These are phyloP conservation scores for Zaprionus bogoriensis DNA, from an alignment of 2,888 invertebrate genomes.

Conservation along the genomic window DNA sequence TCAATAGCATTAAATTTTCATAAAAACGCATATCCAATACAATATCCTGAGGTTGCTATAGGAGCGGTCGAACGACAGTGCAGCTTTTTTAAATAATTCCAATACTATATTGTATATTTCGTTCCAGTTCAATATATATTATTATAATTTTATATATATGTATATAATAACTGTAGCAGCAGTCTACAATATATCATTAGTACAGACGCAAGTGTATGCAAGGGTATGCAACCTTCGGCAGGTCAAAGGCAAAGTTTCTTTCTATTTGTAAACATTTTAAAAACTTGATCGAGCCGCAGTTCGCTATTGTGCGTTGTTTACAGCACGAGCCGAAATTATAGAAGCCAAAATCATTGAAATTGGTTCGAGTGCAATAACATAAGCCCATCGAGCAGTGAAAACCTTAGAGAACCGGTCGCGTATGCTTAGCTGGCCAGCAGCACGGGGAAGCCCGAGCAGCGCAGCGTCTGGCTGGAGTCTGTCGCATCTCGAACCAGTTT, in stretches of 20 bases:
- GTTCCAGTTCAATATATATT: too few relatives aligned
- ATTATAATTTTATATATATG: too few relatives aligned
- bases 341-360: not conserved
- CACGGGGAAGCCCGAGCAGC: not conserved
- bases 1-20: too few relatives aligned
- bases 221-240: not conserved
- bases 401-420: not conserved
- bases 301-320: not conserved
- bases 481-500: not conserved
- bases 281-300: not conserved
- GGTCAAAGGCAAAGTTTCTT: not conserved
- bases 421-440: not conserved
- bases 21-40: too few relatives aligned
- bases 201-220: too few relatives aligned
- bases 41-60: too few relatives aligned
- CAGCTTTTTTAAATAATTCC: too few relatives aligned
- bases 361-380: not conserved
- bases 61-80: too few relatives aligned
- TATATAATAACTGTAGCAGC: too few relatives aligned
- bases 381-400: not conserved
- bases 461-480: not conserved
- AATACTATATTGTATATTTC: too few relatives aligned
- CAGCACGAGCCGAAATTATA: not conserved
- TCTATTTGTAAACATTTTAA: not conserved
- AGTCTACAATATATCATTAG: too few relatives aligned